phyloP scores from a whole-genome alignment of 1,140 invertebrate species.

The Prorops nasuta region DNA sequence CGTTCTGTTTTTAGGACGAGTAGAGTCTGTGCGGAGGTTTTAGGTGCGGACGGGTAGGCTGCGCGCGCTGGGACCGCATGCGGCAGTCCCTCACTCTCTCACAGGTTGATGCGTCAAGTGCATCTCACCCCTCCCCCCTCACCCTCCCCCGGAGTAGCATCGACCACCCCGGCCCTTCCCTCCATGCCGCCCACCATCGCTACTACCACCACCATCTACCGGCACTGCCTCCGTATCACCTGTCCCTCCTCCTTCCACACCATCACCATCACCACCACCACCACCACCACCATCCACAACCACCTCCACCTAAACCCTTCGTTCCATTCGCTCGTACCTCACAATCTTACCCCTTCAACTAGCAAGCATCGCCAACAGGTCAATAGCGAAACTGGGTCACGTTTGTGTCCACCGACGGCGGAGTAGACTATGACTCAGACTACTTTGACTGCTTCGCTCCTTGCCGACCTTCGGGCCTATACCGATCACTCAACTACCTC shows the following conservation, averaged over 20 bases:
- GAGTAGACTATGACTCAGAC: background rate
- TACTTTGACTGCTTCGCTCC: background rate
- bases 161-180: constrained; percentile 4
- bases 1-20: too few species aligned
- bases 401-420: constrained; percentile 27
- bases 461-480: too few species aligned
- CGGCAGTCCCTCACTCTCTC: constrained; percentile 39
- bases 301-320: constrained; percentile 3
- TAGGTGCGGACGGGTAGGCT: constrained; percentile 27
- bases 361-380: constrained; percentile 40
- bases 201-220: constrained; percentile 16
- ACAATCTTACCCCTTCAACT: constrained; percentile 23
- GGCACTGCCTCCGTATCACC: background rate
- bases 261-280: background rate
- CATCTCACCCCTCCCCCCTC: constrained; percentile 22
- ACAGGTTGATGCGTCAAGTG: constrained; percentile 45
- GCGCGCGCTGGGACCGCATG: constrained; percentile 46
- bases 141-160: background rate
- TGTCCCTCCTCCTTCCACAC: constrained; percentile 1
- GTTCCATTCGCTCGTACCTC: too few species aligned
- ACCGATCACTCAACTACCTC: too few species aligned
- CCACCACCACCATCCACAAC: background rate
- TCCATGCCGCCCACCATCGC: constrained; percentile 8
- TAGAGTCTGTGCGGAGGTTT: background rate
- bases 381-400: constrained; percentile 46